Conservation (phyloP, 2,797 vertebrate species). For the Vespertilio murinus region DNA sequence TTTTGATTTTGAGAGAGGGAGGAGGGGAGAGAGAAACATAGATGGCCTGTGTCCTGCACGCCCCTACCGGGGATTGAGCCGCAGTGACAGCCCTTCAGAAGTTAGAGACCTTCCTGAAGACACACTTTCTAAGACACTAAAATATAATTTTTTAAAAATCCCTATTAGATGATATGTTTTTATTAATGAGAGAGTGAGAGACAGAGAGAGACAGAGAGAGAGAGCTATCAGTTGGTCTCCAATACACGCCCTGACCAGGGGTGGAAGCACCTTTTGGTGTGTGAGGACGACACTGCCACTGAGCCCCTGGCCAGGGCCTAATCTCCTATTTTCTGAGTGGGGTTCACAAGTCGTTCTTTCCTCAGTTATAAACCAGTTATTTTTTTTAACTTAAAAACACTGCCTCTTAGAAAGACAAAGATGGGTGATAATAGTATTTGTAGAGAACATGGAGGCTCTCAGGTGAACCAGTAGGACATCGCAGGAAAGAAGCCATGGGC, state of each 20-base stretch:
- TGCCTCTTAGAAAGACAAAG: neutral
- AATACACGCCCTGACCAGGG: neutral
- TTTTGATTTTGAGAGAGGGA: neutral
- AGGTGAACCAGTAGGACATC: too few relatives aligned
- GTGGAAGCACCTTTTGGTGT: neutral
- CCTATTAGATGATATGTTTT: neutral
- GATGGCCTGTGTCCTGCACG: neutral
- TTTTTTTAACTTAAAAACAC: neutral
- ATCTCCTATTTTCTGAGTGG: neutral
- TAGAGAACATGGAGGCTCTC: rapidly evolving
- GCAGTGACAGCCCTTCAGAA: too few relatives aligned
- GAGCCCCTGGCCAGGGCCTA: neutral
- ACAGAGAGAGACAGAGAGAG: neutral
- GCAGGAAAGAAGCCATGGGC: neutral
- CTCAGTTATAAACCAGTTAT: neutral
- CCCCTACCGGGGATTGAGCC: neutral
- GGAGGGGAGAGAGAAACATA: neutral
- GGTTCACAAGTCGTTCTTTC: neutral
- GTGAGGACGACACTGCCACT: neutral
- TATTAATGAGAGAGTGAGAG: neutral
- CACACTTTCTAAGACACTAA: neutral
- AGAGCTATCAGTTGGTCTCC: neutral
- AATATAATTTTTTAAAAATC: neutral
- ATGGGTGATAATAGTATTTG: rapidly evolving
- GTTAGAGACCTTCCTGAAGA: neutral